Conservation (phyloP, 2,113 vertebrate species). For the Sisor rabdophorus region DNA sequence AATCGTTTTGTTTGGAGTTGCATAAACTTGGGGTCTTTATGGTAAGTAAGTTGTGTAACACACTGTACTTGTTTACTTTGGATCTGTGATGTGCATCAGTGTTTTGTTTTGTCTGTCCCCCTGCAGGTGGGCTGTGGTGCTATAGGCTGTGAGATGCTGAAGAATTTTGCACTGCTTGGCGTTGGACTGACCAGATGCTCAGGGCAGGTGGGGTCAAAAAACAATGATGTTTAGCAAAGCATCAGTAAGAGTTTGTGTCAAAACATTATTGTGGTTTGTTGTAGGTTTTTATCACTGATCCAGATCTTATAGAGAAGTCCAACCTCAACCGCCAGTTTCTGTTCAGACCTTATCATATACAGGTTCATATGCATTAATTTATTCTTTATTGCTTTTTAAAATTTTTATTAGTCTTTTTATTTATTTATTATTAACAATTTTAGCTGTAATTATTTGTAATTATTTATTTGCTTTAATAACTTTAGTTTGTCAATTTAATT, state of each 20-base stretch:
- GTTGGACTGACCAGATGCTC: constrained; percentile 76
- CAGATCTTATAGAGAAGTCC: constrained; percentile 98
- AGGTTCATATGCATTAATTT: constrained; percentile 64
- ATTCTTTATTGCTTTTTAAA: neutral
- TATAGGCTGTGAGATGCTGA: constrained; percentile 98
- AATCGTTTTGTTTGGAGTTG: constrained; percentile 82
- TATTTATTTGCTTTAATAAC: no score
- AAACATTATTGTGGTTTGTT: neutral
- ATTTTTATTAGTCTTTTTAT: no score
- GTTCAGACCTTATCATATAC: constrained; percentile 94
- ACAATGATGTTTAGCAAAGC: neutral
- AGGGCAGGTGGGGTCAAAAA: constrained; percentile 62
- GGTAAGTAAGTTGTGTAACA: constrained; percentile 71
- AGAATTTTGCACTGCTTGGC: constrained; percentile 94
- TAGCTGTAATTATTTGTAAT: neutral
- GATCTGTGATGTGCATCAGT: neutral
- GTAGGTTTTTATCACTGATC: constrained; percentile 92
- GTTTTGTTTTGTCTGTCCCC: neutral
- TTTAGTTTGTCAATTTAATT: no score
- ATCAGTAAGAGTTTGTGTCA: constrained; percentile 14
- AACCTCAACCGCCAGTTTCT: constrained; percentile 98
- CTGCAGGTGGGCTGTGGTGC: constrained; percentile 92
- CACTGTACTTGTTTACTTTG: no score
- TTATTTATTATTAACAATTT: neutral
- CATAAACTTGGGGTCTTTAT: constrained; percentile 87